phyloP scores from a whole-genome alignment of 2,113 vertebrate genomes.

The Mesocricetus auratus region DNA sequence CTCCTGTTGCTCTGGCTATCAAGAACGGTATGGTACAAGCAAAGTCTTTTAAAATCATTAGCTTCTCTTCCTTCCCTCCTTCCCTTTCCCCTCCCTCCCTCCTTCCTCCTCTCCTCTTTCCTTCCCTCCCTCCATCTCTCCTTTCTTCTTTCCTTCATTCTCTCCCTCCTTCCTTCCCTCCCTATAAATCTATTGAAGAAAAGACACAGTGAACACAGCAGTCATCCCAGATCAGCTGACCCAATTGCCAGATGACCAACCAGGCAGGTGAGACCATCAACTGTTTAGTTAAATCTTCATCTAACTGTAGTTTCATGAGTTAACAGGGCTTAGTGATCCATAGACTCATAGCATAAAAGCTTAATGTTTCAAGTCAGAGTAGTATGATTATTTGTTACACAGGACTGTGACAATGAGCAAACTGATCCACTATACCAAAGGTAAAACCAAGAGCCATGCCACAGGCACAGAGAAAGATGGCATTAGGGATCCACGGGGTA shows the following conservation, averaged over 20 bases:
- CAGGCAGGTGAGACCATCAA: neutral
- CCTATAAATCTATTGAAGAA: neutral
- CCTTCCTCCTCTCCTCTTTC: rapidly evolving
- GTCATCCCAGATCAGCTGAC: neutral
- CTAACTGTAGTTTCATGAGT: neutral
- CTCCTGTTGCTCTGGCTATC: neutral
- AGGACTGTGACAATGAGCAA: neutral
- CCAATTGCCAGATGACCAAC: neutral
- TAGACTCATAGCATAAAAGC: neutral
- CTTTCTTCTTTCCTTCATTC: neutral
- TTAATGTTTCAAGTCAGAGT: constrained; percentile 9
- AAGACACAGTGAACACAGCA: neutral
- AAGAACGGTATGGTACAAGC: neutral
- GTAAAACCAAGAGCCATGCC: neutral
- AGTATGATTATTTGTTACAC: neutral
- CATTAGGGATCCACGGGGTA: too few relatives aligned
- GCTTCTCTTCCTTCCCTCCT: neutral
- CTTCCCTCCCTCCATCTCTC: neutral
- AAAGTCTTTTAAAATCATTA: neutral
- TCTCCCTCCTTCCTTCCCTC: neutral
- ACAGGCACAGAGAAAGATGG: neutral
- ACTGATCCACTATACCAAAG: neutral
- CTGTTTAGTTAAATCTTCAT: neutral
- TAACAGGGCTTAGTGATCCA: neutral
- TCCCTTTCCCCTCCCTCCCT: neutral